These are phyloP conservation scores for Carettochelys insculpta DNA, from an alignment of 2,113 vertebrate species.

Conservation along the genomic window DNA sequence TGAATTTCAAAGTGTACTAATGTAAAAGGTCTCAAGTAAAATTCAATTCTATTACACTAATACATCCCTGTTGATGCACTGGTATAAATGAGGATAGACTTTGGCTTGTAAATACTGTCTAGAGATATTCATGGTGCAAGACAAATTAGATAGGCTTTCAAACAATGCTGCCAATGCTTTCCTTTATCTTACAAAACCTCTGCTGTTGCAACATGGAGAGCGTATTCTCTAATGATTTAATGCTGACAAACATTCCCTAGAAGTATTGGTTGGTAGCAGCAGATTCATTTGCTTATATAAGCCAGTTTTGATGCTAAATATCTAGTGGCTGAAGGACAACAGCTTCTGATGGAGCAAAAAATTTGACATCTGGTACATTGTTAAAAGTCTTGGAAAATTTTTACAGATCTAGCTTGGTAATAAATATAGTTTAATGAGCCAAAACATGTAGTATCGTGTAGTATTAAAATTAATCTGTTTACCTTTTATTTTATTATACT, in stretches of 20 bases:
- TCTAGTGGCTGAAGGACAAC: constrained; percentile 51
- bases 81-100: not conserved
- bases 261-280: constrained; percentile 5
- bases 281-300: constrained; percentile 13
- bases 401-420: constrained; percentile 49
- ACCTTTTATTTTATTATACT: constrained; percentile 58
- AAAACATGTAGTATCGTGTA: constrained; percentile 44
- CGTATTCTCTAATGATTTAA: not conserved
- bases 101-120: not conserved
- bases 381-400: constrained; percentile 48
- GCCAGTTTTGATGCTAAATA: constrained; percentile 30
- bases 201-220: not conserved
- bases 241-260: not conserved
- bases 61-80: not conserved
- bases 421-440: constrained; percentile 69
- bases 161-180: not conserved
- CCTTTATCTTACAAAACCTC: not conserved
- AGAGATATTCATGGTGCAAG: not conserved
- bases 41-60: not conserved
- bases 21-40: not conserved
- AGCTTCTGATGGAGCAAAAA: constrained; percentile 38
- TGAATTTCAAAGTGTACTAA: not conserved
- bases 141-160: not conserved
- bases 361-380: constrained; percentile 62
- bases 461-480: constrained; percentile 70